These are phyloP conservation scores for Colostygia pectinataria DNA, from an alignment of 2,888 invertebrate genomes.

Conservation along the genomic window DNA sequence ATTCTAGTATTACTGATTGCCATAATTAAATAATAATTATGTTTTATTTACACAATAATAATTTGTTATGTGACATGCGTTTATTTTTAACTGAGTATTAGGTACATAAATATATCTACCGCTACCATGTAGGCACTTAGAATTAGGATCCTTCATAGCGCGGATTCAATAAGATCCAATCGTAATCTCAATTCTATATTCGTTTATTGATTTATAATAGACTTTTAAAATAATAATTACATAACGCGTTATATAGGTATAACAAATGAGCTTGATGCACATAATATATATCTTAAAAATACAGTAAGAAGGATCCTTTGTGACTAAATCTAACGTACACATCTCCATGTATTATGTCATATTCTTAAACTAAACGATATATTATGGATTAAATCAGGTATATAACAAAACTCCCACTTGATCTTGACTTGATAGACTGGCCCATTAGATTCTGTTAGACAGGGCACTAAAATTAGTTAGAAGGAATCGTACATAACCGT, in stretches of 20 bases:
- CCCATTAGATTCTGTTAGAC: conserved; percentile 22
- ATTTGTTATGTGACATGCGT: conserved; percentile 40
- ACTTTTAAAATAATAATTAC: not conserved
- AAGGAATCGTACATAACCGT: conserved; percentile 7
- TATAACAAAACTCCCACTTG: conserved; percentile 20
- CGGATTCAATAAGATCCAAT: not conserved
- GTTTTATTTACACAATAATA: conserved; percentile 65
- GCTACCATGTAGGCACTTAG: conserved; percentile 44
- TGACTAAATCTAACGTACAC: conserved; percentile 14
- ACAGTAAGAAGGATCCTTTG: conserved; percentile 15
- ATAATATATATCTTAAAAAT: not conserved
- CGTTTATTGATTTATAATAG: no score
- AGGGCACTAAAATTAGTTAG: conserved; percentile 17
- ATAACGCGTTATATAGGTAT: no score
- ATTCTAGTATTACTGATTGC: no score
- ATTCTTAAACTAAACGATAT: conserved; percentile 20
- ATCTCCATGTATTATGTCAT: conserved; percentile 20
- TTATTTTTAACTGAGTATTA: conserved; percentile 45
- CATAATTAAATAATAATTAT: no score
- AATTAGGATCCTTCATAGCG: conserved; percentile 23
- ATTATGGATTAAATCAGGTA: conserved; percentile 32
- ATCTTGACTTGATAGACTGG: conserved; percentile 29
- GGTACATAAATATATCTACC: conserved; percentile 54
- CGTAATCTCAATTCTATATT: no score
- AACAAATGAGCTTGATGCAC: no score